Conservation (phyloP, 30 jellyfish, hydroid and myxozoan species). For the Hydractinia symbiolongicarpus region DNA sequence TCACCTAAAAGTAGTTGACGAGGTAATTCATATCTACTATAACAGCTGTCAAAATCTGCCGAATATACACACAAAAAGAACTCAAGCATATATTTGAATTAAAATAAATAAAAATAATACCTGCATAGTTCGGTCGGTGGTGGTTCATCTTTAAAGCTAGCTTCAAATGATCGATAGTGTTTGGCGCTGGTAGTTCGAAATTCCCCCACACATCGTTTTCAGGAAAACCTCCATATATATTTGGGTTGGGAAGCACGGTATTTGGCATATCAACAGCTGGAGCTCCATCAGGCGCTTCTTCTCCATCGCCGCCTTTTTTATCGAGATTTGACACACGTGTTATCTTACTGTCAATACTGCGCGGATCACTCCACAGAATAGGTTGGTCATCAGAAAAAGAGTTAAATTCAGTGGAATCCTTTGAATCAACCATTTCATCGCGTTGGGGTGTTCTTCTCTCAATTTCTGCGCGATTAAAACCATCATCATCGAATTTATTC, state of each 20-base stretch:
- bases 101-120: neutral
- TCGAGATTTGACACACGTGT: neutral
- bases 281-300: conserved; percentile 2
- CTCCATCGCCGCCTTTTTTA: neutral
- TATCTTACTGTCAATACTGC: neutral
- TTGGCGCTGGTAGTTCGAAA: conserved; percentile 87
- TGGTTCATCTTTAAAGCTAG: conserved; percentile 52
- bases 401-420: neutral
- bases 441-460: neutral
- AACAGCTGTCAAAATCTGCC: neutral
- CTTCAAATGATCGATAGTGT: conserved; percentile 53
- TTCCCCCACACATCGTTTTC: conserved; percentile 84
- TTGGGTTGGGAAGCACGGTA: conserved; percentile 88
- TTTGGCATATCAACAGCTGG: conserved; percentile 61
- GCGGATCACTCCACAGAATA: neutral
- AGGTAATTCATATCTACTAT: neutral
- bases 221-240: conserved; percentile 90
- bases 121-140: conserved; percentile 38
- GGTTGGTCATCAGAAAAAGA: neutral
- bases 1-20: conserved; percentile 5
- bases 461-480: neutral
- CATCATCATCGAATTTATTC: no score
- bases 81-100: neutral
- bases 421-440: neutral
- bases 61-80: neutral